Percentiles rank a stretch among this genome's conserved stretches.
phyloP scores from a whole-genome alignment of 23 tunicate genomes.

The Diplosoma virens region DNA sequence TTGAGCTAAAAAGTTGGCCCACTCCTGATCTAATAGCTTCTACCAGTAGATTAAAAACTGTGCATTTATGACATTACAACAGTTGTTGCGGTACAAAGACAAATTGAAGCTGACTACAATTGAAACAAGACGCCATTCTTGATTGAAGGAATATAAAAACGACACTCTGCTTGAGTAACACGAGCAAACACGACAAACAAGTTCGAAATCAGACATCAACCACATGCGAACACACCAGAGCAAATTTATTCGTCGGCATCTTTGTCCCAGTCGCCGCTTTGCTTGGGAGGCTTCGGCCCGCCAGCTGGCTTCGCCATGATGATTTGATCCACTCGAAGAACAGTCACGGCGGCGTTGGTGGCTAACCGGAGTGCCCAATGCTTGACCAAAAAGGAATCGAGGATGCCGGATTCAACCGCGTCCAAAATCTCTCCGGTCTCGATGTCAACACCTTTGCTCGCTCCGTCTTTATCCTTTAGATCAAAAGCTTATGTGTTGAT shows the following conservation, averaged over 20 bases:
- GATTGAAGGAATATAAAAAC: no score
- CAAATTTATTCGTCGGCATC: conserved; percentile 57
- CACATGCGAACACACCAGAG: no score
- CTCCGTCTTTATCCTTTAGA: conserved; percentile 48
- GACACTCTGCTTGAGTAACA: no score
- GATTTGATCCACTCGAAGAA: conserved; percentile 94
- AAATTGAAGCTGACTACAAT: no score
- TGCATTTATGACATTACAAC: no score
- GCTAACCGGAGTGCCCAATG: conserved; percentile 91
- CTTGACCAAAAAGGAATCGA: conserved; percentile 84
- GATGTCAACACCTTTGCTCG: conserved; percentile 74
- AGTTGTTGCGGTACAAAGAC: no score
- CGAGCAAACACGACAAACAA: no score
- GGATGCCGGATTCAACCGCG: conserved; percentile 63
- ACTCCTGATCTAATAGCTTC: no score
- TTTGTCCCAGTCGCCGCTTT: conserved; percentile 94
- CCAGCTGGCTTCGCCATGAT: conserved; percentile 98
- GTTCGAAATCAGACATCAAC: no score
- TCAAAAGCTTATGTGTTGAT: neutral
- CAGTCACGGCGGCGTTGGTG: conserved; percentile 90
- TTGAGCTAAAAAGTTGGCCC: no score
- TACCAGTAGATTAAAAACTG: no score
- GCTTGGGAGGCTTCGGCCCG: conserved; percentile 95
- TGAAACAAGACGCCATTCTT: no score
- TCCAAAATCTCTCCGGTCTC: conserved; percentile 85